Conservation (phyloP, 2,113 vertebrate species). For the Cephalophus harveyi region DNA sequence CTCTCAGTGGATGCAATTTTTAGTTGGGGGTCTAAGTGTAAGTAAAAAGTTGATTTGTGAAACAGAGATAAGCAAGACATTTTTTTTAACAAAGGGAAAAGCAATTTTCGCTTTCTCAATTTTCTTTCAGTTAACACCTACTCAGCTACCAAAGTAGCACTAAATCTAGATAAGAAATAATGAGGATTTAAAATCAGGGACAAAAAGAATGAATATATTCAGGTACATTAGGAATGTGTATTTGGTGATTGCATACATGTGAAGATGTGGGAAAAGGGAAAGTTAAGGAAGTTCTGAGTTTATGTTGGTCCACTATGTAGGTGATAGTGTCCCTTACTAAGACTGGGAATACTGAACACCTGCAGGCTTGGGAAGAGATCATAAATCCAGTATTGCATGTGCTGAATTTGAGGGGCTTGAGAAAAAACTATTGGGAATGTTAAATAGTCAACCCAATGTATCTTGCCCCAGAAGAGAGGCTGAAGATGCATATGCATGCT, state of each 20-base stretch:
- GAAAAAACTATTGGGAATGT: background rate
- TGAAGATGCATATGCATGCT: background rate
- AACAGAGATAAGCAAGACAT: background rate
- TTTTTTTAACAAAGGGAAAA: background rate
- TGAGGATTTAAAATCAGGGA: background rate
- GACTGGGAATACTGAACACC: background rate
- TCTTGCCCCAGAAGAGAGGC: background rate
- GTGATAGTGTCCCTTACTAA: background rate
- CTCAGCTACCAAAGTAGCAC: background rate
- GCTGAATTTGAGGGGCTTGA: background rate
- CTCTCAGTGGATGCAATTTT: background rate
- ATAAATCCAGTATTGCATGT: background rate
- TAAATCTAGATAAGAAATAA: background rate
- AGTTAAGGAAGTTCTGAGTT: background rate
- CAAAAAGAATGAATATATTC: background rate
- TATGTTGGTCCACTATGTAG: too few species aligned
- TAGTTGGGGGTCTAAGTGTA: background rate
- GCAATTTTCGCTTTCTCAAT: background rate
- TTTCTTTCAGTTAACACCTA: background rate
- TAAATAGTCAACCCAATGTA: background rate
- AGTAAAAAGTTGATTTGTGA: background rate
- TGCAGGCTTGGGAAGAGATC: background rate
- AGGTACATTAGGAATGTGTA: background rate
- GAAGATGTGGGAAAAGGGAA: background rate
- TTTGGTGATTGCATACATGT: background rate